Percentiles rank a stretch among this genome's conserved stretches.
Evolutionary conservation across 2,113 vertebrate genomes (phyloP).

Genomic region (Eolophus roseicapilla): DNA sequence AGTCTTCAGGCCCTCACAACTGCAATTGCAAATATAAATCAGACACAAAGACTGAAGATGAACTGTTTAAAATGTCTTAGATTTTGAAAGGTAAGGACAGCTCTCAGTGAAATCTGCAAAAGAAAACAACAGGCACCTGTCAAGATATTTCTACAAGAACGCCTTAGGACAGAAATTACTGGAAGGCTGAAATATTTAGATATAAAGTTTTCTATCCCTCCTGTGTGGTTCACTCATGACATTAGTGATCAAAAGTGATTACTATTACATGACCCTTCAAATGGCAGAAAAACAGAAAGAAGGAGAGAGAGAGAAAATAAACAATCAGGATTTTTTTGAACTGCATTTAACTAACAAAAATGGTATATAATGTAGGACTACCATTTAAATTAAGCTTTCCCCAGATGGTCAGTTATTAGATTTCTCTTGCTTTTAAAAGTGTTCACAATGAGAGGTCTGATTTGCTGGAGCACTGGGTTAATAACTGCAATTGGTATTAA

Average conservation of each 20-base stretch:
- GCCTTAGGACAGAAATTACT: background rate
- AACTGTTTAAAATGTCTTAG: background rate
- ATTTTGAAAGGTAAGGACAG: background rate
- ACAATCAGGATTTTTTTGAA: rapidly evolving
- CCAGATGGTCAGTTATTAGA: background rate
- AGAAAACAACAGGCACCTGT: background rate
- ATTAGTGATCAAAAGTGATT: background rate
- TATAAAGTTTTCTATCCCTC: background rate
- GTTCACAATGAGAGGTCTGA: background rate
- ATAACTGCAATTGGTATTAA: background rate
- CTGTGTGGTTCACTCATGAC: background rate
- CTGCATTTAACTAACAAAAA: background rate
- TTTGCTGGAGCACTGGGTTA: background rate
- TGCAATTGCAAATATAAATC: background rate
- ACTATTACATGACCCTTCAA: background rate
- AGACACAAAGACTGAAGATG: background rate
- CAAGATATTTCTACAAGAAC: background rate
- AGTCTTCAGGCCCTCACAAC: background rate
- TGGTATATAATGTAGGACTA: background rate
- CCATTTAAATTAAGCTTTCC: background rate
- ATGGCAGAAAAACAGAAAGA: background rate
- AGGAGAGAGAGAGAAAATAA: background rate
- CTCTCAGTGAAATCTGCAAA: background rate
- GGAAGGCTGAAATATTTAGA: background rate
- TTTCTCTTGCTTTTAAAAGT: background rate